Conservation (phyloP, 1,140 invertebrate genomes). For the Dreissena rostriformis region DNA sequence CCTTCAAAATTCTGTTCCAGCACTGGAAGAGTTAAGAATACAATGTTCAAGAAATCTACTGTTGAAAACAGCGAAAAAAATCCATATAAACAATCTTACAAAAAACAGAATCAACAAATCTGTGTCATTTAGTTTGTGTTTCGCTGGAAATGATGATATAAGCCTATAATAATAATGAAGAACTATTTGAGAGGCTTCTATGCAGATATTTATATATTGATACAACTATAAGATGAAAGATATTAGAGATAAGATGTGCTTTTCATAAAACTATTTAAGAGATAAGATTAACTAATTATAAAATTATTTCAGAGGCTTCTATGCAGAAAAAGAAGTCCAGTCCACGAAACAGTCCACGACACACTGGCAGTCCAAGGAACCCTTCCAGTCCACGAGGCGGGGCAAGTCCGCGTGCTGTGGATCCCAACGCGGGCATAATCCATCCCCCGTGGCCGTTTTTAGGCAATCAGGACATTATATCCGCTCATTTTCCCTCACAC, state of each 20-base stretch:
- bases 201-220: too few relatives aligned
- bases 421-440: too few relatives aligned
- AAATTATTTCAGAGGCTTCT: slow-evolving; percentile 27
- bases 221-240: too few relatives aligned
- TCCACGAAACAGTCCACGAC: slow-evolving; percentile 49
- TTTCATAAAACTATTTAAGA: not conserved
- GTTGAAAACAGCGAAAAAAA: too few relatives aligned
- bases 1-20: too few relatives aligned
- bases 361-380: slow-evolving; percentile 44
- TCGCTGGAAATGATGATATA: too few relatives aligned
- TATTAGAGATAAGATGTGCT: too few relatives aligned
- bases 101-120: too few relatives aligned
- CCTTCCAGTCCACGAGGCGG: slow-evolving; percentile 46
- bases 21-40: too few relatives aligned
- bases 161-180: not conserved
- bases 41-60: too few relatives aligned
- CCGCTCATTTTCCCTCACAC: slow-evolving; percentile 16
- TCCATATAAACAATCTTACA: too few relatives aligned
- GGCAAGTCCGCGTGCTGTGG: slow-evolving; percentile 8
- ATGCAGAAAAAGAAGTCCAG: slow-evolving; percentile 56
- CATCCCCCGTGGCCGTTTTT: slow-evolving; percentile 12
- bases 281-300: not conserved
- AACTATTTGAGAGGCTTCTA: slow-evolving; percentile 31
- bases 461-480: slow-evolving; percentile 23
- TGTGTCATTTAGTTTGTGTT: too few relatives aligned